Conservation (phyloP, 2,888 invertebrate genomes). For the Clanis bilineata region DNA sequence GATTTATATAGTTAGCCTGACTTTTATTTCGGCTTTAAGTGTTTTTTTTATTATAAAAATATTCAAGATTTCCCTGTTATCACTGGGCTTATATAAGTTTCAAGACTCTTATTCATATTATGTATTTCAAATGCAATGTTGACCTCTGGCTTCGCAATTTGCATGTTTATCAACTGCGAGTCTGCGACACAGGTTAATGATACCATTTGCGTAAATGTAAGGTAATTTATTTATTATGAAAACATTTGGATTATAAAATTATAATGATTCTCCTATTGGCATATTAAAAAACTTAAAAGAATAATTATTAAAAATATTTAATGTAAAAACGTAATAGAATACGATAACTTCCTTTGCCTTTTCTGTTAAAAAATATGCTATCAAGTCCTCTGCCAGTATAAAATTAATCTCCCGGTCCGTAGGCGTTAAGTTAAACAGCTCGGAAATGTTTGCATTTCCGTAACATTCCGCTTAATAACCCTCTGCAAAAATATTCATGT, state of each 20-base stretch:
- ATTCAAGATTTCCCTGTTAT: no score
- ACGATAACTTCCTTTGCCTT: not conserved
- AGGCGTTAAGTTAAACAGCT: conserved; percentile 41
- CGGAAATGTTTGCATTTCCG: conserved; percentile 43
- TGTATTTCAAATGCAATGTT: not conserved
- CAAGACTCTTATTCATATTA: no score
- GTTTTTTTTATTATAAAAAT: not conserved
- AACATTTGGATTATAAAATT: not conserved
- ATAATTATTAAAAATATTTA: no score
- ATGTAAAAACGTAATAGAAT: not conserved
- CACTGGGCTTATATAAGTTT: no score
- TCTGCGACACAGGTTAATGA: not conserved
- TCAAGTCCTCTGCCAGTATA: not conserved
- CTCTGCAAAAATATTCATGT: conserved; percentile 35
- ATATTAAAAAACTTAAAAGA: no score
- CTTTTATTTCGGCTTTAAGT: not conserved
- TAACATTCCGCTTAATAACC: conserved; percentile 48
- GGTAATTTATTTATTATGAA: not conserved
- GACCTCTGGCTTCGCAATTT: not conserved
- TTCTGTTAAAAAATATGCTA: not conserved
- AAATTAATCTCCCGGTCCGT: conserved; percentile 6
- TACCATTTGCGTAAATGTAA: not conserved
- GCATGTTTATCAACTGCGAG: not conserved
- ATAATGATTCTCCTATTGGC: no score
- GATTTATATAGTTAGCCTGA: not conserved